phyloP scores from a whole-genome alignment of 2,113 vertebrate genomes.

The Campylomormyrus tamandua region DNA sequence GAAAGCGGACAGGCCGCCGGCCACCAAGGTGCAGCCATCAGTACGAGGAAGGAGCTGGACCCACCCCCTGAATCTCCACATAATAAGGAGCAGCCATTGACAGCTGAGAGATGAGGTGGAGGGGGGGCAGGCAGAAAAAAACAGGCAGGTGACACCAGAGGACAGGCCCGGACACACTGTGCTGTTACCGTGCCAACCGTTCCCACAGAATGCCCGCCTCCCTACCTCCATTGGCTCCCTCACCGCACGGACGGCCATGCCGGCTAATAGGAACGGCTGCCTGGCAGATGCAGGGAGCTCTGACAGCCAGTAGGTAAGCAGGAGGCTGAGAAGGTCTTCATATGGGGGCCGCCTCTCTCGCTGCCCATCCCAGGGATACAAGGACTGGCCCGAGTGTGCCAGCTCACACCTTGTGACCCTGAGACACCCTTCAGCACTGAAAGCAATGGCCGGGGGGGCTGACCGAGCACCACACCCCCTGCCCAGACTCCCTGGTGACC shows the following conservation, averaged over 20 bases:
- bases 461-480: background rate
- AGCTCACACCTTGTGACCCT: background rate
- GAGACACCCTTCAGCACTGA: background rate
- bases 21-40: background rate
- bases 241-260: slow-evolving; percentile 44
- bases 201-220: slow-evolving; percentile 61
- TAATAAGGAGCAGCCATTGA: slow-evolving; percentile 42
- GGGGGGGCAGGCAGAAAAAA: background rate
- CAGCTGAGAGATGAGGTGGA: slow-evolving; percentile 48
- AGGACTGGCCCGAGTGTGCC: background rate
- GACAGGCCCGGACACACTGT: slow-evolving; percentile 61
- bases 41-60: background rate
- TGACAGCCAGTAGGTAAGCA: background rate
- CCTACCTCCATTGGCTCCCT: slow-evolving; percentile 56
- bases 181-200: slow-evolving; percentile 71
- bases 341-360: background rate
- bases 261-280: slow-evolving; percentile 41
- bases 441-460: background rate
- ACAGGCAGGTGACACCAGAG: slow-evolving; percentile 45
- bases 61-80: background rate
- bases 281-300: slow-evolving; percentile 20
- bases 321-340: background rate
- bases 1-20: background rate
- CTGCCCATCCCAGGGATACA: background rate
- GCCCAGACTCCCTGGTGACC: background rate